A percentile compares a stretch with the other conserved stretches of the same genome.
These are phyloP conservation scores for Fragum whitleyi DNA, from an alignment of 2,888 invertebrate genomes.

Conservation along the genomic window DNA sequence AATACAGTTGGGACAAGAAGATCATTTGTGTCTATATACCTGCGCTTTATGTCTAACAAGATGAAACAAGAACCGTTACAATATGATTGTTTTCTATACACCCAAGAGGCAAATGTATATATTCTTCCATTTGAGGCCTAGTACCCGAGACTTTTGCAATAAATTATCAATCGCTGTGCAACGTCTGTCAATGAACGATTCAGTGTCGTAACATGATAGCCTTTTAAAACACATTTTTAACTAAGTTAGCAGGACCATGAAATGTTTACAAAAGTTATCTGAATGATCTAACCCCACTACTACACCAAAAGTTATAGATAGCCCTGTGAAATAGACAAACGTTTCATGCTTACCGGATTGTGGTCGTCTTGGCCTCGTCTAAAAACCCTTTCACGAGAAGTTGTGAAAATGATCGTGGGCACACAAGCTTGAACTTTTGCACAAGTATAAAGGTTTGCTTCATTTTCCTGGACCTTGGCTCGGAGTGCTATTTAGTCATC, in stretches of 20 bases:
- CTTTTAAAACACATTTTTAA: conserved; percentile 26
- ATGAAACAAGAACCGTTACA: no score
- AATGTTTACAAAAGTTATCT: conserved; percentile 13
- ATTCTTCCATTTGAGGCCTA: no score
- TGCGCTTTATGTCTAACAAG: no score
- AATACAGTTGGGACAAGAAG: no score
- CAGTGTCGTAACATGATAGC: conserved; percentile 13
- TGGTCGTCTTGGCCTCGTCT: neutral
- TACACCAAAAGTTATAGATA: conserved; percentile 1
- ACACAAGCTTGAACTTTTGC: no score
- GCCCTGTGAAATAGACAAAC: conserved; percentile 16
- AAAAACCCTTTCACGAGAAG: neutral
- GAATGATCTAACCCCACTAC: conserved; percentile 2
- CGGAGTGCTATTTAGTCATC: no score
- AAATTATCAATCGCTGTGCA: conserved; percentile 21
- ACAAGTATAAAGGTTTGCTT: no score
- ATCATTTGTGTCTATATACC: no score
- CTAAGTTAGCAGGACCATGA: conserved; percentile 16
- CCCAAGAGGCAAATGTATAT: no score
- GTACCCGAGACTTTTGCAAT: neutral
- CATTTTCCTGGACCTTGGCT: no score
- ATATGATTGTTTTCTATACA: no score
- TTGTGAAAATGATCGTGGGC: no score
- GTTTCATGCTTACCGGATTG: neutral
- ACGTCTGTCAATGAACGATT: conserved; percentile 13